Conservation (phyloP, 2,888 invertebrate species). For the Apoderus coryli region DNA sequence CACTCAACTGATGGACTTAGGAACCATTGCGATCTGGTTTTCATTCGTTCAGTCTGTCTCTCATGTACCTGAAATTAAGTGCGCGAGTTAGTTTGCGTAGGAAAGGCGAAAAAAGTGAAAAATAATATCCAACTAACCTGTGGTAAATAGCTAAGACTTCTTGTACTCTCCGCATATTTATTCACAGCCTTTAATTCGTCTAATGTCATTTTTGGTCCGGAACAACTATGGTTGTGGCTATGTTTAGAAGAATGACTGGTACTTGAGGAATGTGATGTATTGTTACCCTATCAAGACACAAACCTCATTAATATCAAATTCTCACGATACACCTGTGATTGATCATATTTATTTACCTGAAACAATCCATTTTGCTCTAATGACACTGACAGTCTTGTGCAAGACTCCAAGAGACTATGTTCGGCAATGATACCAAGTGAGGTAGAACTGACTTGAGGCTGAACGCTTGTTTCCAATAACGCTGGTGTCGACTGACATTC, state of each 20-base stretch:
- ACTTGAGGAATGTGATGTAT: conserved; percentile 58
- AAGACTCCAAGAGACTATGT: conserved; percentile 72
- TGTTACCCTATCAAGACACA: conserved; percentile 28
- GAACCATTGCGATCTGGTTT: conserved; percentile 96
- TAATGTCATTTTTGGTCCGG: conserved; percentile 59
- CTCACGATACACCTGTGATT: too few relatives aligned
- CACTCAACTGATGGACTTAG: conserved; percentile 51
- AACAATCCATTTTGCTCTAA: conserved; percentile 69
- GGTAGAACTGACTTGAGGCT: conserved; percentile 41
- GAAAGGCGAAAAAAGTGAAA: too few relatives aligned
- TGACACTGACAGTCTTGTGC: conserved; percentile 75
- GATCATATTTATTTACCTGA: conserved; percentile 42
- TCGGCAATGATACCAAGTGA: conserved; percentile 74
- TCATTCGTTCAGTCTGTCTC: conserved; percentile 91
- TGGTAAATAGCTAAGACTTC: conserved; percentile 80
- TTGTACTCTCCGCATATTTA: conserved; percentile 82
- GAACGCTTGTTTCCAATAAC: conserved; percentile 50
- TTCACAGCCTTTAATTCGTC: conserved; percentile 77
- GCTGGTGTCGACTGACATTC: conserved; percentile 85
- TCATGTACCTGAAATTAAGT: conserved; percentile 92
- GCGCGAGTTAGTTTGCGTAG: too few relatives aligned
- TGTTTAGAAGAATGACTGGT: conserved; percentile 55
- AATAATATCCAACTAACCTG: conserved; percentile 48
- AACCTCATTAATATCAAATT: too few relatives aligned
- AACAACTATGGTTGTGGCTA: conserved; percentile 37